Conservation (phyloP, 92 coral and sea anemone species). For the Siderastrea siderea region DNA sequence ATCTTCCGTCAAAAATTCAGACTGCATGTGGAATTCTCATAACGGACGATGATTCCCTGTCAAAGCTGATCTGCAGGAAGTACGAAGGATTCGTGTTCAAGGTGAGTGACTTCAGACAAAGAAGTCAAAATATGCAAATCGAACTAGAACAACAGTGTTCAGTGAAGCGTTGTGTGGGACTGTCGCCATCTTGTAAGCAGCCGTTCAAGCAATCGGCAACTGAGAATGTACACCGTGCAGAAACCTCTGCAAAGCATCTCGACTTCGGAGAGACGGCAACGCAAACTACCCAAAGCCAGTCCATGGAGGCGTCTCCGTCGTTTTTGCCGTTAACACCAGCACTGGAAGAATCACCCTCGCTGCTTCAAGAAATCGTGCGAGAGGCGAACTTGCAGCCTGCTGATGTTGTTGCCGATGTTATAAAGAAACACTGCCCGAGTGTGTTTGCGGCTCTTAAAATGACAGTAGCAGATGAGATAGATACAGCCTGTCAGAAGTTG, state of each 20-base stretch:
- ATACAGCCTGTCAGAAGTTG: constrained; percentile 37
- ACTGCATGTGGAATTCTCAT: constrained; percentile 32
- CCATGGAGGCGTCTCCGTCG: background rate
- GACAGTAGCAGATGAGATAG: constrained; percentile 20
- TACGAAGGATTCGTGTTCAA: constrained; percentile 31
- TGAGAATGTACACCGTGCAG: background rate
- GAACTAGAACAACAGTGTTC: constrained; percentile 2
- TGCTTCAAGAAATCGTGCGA: background rate
- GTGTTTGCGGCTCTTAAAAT: constrained; percentile 31
- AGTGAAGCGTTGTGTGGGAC: constrained; percentile 29
- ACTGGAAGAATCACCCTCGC: background rate
- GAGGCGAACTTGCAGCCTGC: background rate
- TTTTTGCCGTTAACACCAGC: background rate
- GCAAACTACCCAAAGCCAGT: background rate
- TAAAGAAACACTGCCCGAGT: constrained; percentile 37
- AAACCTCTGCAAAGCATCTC: background rate
- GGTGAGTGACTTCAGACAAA: constrained; percentile 33
- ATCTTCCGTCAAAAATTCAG: constrained; percentile 10
- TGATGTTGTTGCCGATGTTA: background rate
- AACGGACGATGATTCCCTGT: constrained; percentile 20
- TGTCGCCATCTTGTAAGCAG: constrained; percentile 37
- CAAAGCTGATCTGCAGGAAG: constrained; percentile 34
- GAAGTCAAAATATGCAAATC: constrained; percentile 3
- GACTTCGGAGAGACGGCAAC: background rate
- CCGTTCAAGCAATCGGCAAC: constrained; percentile 13